Conservation (phyloP, 2,113 vertebrate species). For the Raphicerus campestris region DNA sequence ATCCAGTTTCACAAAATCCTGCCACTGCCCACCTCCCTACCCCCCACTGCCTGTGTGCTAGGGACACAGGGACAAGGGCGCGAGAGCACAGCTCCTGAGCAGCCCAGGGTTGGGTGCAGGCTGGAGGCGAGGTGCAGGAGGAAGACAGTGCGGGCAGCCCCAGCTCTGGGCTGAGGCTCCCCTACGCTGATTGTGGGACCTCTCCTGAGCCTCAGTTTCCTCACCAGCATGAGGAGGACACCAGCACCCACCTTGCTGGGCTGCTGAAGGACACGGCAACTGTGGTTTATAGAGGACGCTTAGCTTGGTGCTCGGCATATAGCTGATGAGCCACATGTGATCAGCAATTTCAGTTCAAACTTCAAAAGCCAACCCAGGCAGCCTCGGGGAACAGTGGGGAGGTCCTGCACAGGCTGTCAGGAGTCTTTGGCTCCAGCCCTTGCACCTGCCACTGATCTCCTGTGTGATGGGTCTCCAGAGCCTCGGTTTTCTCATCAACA, state of each 20-base stretch:
- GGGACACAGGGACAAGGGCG: not conserved
- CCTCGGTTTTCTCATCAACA: slow-evolving; percentile 7
- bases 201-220: not conserved
- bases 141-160: not conserved
- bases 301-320: rapidly evolving
- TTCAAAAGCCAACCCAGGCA: not conserved
- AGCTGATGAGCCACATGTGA: rapidly evolving
- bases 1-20: not conserved
- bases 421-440: not conserved
- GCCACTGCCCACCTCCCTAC: not conserved
- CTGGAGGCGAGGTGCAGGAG: not conserved
- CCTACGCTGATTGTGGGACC: not conserved
- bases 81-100: not conserved
- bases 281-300: not conserved
- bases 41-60: not conserved
- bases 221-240: not conserved
- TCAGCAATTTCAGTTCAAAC: not conserved
- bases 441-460: not conserved
- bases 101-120: not conserved
- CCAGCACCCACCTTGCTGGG: rapidly evolving
- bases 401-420: not conserved
- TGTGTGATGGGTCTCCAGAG: not conserved
- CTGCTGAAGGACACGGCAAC: not conserved
- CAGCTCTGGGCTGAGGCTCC: not conserved
- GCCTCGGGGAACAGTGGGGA: not conserved